phyloP scores from a whole-genome alignment of 2,797 vertebrate species.

The Eulemur rubriventer region DNA sequence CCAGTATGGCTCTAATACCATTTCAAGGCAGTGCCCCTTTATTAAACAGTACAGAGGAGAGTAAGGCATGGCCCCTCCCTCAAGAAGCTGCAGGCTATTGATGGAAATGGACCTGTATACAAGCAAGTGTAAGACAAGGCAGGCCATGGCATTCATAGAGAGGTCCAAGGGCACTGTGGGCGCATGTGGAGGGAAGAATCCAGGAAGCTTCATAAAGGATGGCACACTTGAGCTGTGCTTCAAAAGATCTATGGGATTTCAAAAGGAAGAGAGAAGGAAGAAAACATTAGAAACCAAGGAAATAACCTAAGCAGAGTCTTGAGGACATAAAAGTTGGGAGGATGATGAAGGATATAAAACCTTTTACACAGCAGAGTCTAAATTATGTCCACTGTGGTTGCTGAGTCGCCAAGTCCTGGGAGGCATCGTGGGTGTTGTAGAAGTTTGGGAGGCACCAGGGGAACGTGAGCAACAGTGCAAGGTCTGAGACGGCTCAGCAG shows the following conservation, averaged over 20 bases:
- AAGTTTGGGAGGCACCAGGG: neutral
- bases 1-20: neutral
- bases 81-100: neutral
- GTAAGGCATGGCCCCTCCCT: neutral
- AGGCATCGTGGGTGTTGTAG: neutral
- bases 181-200: neutral
- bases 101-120: neutral
- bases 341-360: neutral
- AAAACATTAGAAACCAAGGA: neutral
- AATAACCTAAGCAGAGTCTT: neutral
- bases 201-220: constrained; percentile 15
- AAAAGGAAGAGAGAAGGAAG: neutral
- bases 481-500: neutral
- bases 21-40: neutral
- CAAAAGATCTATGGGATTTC: neutral
- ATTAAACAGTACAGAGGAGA: neutral
- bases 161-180: neutral
- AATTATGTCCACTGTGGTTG: neutral
- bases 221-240: neutral
- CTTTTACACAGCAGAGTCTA: neutral
- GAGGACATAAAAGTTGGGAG: neutral
- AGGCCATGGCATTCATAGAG: neutral
- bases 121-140: neutral
- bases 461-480: neutral
- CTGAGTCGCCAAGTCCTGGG: neutral